phyloP scores from a whole-genome alignment of 2,797 vertebrate species.

The Strix occidentalis region DNA sequence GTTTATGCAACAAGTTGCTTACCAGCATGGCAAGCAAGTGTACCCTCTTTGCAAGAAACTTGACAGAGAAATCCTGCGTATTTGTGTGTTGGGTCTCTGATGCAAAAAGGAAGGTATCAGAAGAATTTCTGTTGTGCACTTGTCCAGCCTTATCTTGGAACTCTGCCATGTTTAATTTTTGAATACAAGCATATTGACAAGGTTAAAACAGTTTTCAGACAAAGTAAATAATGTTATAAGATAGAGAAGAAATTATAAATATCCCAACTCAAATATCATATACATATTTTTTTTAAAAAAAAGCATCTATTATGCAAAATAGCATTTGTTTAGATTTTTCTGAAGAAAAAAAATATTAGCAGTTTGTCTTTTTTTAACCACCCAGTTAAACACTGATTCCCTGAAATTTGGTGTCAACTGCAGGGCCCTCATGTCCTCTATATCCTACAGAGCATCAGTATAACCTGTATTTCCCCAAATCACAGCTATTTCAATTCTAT shows the following conservation, averaged over 20 bases:
- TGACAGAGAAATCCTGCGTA: neutral
- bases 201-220: neutral
- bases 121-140: neutral
- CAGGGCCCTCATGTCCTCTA: neutral
- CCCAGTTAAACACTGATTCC: neutral
- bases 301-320: neutral
- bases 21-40: neutral
- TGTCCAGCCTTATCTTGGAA: neutral
- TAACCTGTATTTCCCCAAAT: neutral
- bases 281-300: no score
- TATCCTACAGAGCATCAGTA: neutral
- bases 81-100: neutral
- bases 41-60: neutral
- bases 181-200: neutral
- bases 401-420: neutral
- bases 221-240: neutral
- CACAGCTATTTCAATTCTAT: neutral
- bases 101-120: neutral
- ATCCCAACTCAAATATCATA: neutral
- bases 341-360: neutral
- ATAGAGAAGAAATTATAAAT: neutral
- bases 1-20: neutral
- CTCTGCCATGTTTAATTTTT: neutral
- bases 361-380: neutral
- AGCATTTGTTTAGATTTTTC: neutral